A percentile compares a stretch with the other conserved stretches of the same genome.
Conservation (phyloP, 2,113 vertebrate genomes). For the Pleuronectes platessa region DNA sequence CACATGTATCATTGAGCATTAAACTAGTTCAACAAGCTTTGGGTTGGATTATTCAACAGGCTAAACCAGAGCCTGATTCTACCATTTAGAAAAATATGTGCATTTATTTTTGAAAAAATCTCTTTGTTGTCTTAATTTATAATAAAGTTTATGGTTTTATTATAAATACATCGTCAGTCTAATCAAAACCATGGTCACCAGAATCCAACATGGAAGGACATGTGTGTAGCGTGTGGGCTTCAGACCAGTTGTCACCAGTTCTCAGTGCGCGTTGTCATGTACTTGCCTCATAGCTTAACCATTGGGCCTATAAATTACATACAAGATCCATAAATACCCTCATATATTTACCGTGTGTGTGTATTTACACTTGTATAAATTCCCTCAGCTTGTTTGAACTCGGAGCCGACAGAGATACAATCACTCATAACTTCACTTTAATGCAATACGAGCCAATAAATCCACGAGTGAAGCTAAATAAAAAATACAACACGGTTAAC, state of each 20-base stretch:
- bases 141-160: too few relatives aligned
- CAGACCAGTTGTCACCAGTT: constrained; percentile 52
- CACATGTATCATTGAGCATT: too few relatives aligned
- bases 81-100: too few relatives aligned
- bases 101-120: too few relatives aligned
- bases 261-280: constrained; percentile 52
- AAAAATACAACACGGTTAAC: constrained; percentile 12
- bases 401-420: constrained; percentile 20
- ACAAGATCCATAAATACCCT: constrained; percentile 62
- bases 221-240: constrained; percentile 11
- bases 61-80: too few relatives aligned
- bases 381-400: constrained; percentile 53
- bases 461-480: constrained; percentile 19
- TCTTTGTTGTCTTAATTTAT: too few relatives aligned
- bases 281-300: constrained; percentile 44
- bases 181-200: too few relatives aligned
- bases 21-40: too few relatives aligned
- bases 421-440: constrained; percentile 19
- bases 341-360: background rate
- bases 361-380: constrained; percentile 45
- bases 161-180: too few relatives aligned
- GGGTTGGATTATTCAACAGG: too few relatives aligned
- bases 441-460: constrained; percentile 29
- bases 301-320: constrained; percentile 64
- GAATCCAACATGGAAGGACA: constrained; percentile 6